phyloP scores from a whole-genome alignment of 2,888 invertebrate genomes.

The Ennomos fuscantarius region DNA sequence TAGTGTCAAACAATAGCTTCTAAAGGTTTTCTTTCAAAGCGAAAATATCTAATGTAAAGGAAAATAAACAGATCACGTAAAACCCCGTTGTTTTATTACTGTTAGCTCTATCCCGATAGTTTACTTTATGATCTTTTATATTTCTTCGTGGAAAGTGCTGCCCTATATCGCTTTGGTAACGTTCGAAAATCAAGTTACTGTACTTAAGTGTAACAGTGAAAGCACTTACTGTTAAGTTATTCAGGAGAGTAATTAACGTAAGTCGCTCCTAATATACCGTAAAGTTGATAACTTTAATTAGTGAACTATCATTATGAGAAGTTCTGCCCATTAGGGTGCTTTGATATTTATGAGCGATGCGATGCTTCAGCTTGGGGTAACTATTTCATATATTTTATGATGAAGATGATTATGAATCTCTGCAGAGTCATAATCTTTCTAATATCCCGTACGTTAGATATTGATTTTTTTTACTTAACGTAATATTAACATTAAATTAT shows the following conservation, averaged over 20 bases:
- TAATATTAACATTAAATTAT: too few relatives aligned
- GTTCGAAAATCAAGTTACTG: conserved; percentile 26
- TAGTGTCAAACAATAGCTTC: conserved; percentile 76
- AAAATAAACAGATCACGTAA: conserved; percentile 76
- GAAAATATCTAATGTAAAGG: conserved; percentile 72
- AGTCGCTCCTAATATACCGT: conserved; percentile 33
- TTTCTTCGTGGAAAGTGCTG: conserved; percentile 18
- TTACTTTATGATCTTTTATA: conserved; percentile 25
- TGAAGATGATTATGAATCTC: too few relatives aligned
- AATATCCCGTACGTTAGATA: too few relatives aligned
- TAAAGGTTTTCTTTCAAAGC: conserved; percentile 74
- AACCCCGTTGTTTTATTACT: conserved; percentile 33
- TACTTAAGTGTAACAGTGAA: conserved; percentile 24
- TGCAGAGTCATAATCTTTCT: too few relatives aligned
- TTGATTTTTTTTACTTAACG: too few relatives aligned
- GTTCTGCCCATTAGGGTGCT: conserved; percentile 23
- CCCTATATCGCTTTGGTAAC: conserved; percentile 9
- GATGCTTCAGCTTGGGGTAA: conserved; percentile 10
- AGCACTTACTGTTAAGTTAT: conserved; percentile 33
- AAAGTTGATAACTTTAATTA: conserved; percentile 38
- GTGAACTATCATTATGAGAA: conserved; percentile 25
- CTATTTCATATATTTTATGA: conserved; percentile 8
- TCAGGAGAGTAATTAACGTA: conserved; percentile 32
- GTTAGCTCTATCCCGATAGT: conserved; percentile 20
- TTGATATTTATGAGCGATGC: conserved; percentile 24